Conservation (phyloP, 2,888 invertebrate genomes). For the Campoplex nolae region DNA sequence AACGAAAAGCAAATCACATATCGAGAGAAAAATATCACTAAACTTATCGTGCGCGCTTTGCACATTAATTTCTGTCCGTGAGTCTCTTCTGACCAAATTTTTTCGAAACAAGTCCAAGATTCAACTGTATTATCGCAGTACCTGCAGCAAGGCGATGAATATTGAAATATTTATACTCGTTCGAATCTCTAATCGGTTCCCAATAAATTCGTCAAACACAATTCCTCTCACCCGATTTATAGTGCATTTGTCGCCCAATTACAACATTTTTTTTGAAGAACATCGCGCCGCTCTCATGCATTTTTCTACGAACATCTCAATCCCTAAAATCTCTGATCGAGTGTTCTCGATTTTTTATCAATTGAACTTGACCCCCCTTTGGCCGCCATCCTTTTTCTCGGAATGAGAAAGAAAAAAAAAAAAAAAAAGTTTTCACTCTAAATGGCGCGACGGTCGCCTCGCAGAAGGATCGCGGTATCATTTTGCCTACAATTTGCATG, state of each 20-base stretch:
- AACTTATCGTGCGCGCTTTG: no score
- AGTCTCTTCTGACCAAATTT: no score
- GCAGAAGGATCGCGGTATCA: conserved; percentile 34
- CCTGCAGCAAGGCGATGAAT: no score
- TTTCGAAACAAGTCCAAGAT: no score
- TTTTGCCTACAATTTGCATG: conserved; percentile 43
- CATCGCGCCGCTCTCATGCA: background rate
- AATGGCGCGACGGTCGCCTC: conserved; percentile 39
- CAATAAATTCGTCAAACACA: no score
- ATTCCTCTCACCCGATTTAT: background rate
- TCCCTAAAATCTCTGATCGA: background rate
- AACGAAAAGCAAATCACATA: no score
- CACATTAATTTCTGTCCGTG: no score
- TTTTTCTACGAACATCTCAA: background rate
- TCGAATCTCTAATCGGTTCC: no score
- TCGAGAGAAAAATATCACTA: no score
- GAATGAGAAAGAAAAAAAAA: background rate
- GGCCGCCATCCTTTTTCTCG: background rate
- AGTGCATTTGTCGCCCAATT: background rate
- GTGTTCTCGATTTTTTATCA: background rate
- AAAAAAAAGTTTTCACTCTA: background rate
- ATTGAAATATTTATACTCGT: no score
- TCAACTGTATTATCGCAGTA: no score
- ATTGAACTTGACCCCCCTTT: background rate
- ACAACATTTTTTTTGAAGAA: background rate